Base-by-base conservation (phyloP, 1,140 invertebrate genomes). In the Wasmannia auropunctata region DNA sequence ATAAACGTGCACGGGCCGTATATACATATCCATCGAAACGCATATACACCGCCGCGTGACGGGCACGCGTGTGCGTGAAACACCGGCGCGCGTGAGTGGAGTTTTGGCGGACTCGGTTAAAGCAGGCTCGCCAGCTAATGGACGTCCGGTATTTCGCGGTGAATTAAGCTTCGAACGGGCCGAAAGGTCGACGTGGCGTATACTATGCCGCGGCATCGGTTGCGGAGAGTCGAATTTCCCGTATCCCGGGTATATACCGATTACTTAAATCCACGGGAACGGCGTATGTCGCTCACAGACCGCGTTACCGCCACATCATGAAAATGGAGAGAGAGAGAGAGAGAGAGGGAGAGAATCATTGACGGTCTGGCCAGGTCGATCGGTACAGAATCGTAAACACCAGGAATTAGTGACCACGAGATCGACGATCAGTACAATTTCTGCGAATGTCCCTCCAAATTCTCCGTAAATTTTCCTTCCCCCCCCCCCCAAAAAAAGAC, bases 121-220 rank as follows among this genome's bases (percentile, higher is more conserved):
- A 88, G 79, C 85, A 87, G 87, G 86, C 86, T 90, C 80, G 81
- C 86, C 84, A 88, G 88, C 92, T 94, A 94, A 94, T 93, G 93
- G 91, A 92, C 92, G 91, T 93, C 90, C 92, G 91, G 91, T 87
- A 93, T 92, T 92, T 92, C 81, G 81, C 85, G 88, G 88, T 89
- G 90, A 92, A 93, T 93, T 87, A 90, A 91, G 85, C 88, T 51
- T 54, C 60, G 72, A 69, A 81, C 77, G 69, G 85, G 79, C 65
- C 46, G 72, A 75, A 75, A 81, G 86, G 56, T 86, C 60, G 40
- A 72, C 69, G 65, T 49, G 10, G 72, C 65, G 31, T 22, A 10
- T 56, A 65, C 49, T 34, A 14, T 25, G 40, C 54, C 58, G 65
- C 8, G 31, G 40, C 37, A 62, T 28, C 63, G 28, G 16, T 22